Evolutionary conservation across 2,888 invertebrate genomes (phyloP), one percentile per base, ranked within the genome.

Genomic region (Ryuthela nishihirai): DNA sequence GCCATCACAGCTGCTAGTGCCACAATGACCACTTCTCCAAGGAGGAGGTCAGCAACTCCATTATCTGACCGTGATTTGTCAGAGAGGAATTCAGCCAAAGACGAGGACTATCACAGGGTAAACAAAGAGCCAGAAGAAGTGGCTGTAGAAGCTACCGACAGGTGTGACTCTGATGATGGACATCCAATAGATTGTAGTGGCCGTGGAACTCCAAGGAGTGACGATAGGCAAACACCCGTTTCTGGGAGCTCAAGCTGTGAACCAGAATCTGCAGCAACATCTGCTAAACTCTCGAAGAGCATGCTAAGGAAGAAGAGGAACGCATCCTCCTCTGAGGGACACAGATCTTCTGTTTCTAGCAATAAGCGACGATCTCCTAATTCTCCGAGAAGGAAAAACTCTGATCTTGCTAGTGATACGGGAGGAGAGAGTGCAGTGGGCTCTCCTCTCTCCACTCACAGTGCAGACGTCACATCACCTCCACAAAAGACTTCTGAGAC

Each of bases 401-500:
- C 55, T 9, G 45, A 53, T 15, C 34, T 29, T 17, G 40, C 59
- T 34, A 43, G 40, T 36, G 43, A 50, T 39, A 23, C 44, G 10
- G 40, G 49, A 20, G 35, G 40, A 18, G 62, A 62, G 25, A 56
- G 52, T 32, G 56, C 56, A 6, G 29, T 58, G 18, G 54, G 50
- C 25, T 55, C 55, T 9, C 61, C 61, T 2, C 32, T 55, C 15
- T 54, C 61, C 4, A 42, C 46, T 20, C 46, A 47, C 12, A 44
- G 54, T 15, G 15, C 52, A 7, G 53, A 53, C 17, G 48, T 53
- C 15, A 44, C 56, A 23, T 58, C 62, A 4, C 62, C 62, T n/a
- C 45, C 47, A 26, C 48, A 59, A 18, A 46, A 45, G 32, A 47
- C 50, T 18, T 70, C 25, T 12, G 58, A 47, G n/a, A 20, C 52